Base-by-base conservation (phyloP, 2,113 vertebrate species). In the Choloepus hoffmanni region DNA sequence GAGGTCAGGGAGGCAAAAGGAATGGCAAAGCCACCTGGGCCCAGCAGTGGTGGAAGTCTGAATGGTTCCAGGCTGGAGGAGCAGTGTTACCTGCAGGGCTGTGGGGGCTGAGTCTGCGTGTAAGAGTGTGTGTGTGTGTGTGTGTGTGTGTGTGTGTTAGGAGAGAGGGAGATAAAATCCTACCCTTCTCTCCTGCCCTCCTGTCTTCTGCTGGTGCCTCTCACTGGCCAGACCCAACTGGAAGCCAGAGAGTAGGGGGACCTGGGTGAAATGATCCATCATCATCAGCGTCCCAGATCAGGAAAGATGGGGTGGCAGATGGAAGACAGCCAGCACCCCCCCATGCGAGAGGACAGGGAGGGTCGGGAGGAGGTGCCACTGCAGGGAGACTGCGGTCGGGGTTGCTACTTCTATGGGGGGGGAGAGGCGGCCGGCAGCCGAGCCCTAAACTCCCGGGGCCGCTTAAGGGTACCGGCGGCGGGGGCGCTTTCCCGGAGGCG, bases 231-330 rank as follows among this genome's bases (percentile, higher is more conserved):
- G 92, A n/a, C 4, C 40, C 77, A 53, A 82, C 50, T 19, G n/a
- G 76, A 82, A 76, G 13, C 50, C 7, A 16, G 19, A 62, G 23
- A 73, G 74, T 26, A 43, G 5, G n/a, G 43, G 43, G 36, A 30
- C 9, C 0, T 1, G 6, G 18, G 58, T 58, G 45, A 48, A 10
- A 2, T 26, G 3, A 11, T n/a, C 67, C 50, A 0, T 18, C 10
- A 16, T 43, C 30, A 55, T 33, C 65, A 70, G 81, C 19, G 21
- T 40, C 33, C 60, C 33, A 72, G 43, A 70, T 26, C 36, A 70
- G 21, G 48, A 65, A n/a, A 68, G 48, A 92, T n/a, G 28, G 40
- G 15, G 55, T 26, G n/a, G 28, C 63, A 78, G 15, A 58, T 30
- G 30, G 13, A 30, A 67, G 45, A 48, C 3, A 65, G 48, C 36